Base-by-base conservation (phyloP, 2,888 invertebrate species). In the Diarsia mendica region DNA sequence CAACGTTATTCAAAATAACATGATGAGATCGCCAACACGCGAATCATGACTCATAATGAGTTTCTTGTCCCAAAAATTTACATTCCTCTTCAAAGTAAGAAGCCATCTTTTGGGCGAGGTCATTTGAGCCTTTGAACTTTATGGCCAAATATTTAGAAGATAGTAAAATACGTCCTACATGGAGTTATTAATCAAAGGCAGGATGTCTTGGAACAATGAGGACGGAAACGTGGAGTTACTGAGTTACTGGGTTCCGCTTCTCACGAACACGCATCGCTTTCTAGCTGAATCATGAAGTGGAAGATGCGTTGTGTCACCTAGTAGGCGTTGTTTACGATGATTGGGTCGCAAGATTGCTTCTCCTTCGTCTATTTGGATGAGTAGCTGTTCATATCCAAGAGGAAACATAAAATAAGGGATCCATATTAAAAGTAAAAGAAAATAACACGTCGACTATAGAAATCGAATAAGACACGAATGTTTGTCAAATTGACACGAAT, bases 141-240 rank as follows among this genome's bases (percentile, higher is more conserved):
- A 72, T 72, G 70, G 67, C 64, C 66, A 67, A 61, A 75, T 78
- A 69, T 58, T 84, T 60, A 73, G 75, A 82, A 79, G 75, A 69
- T 75, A 81, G 69, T 74, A 69, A 78, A 82, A 83, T 79, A 85
- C 84, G 82, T 88, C 87, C 82, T 87, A 86, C 82, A 67, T 78
- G 79, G 77, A 80, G 85, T 81, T 81, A 85, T 84, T 89, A 88
- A 87, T 89, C 86, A 85, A 84, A 85, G 85, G 87, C 94, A 92
- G 95, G 94, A 95, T 92, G 94, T 90, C 90, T 93, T 90, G 72
- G 88, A 93, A 94, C 94, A 95, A 94, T 93, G 91, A 90, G 92
- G 91, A 91, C 94, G 95, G 94, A 95, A 92, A 89, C 84, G 77
- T 84, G 85, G 88, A 91, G 89, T 23, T 13, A 55, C 55, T 55